Percentiles rank a stretch among this genome's conserved stretches.
Conservation (phyloP, 2,797 vertebrate species). For the Rhinatrema bivittatum region DNA sequence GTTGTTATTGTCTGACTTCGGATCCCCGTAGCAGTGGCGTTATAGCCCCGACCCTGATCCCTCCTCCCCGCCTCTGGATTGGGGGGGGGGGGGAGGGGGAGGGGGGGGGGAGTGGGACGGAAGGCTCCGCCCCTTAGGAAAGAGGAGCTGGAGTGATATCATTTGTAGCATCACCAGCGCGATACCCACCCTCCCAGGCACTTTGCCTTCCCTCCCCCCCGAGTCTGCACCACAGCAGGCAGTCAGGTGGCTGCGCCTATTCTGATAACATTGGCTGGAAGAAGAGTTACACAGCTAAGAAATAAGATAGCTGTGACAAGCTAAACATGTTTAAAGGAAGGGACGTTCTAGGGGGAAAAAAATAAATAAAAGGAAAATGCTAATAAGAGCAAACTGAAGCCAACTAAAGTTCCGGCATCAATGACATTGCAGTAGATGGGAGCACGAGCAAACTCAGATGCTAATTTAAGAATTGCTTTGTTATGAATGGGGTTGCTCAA, state of each 20-base stretch:
- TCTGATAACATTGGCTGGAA: slow-evolving; percentile 18
- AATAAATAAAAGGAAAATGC: too few species aligned
- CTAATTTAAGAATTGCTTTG: too few species aligned
- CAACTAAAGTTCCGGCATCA: slow-evolving; percentile 4
- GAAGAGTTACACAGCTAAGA: slow-evolving; percentile 15
- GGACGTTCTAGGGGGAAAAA: too few species aligned
- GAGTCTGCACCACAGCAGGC: slow-evolving; percentile 16
- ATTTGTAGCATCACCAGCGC: slow-evolving; percentile 7
- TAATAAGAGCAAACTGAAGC: too few species aligned
- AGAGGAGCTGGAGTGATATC: slow-evolving; percentile 21
- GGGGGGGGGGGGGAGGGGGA: slow-evolving; percentile 10
- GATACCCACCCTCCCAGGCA: neutral
- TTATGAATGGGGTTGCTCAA: too few species aligned
- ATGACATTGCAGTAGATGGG: slow-evolving; percentile 5
- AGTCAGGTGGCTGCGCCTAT: slow-evolving; percentile 23
- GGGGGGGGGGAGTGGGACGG: slow-evolving; percentile 10
- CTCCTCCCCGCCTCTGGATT: slow-evolving; percentile 19
- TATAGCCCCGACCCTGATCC: slow-evolving; percentile 32
- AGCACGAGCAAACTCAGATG: too few species aligned
- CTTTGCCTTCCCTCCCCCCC: slow-evolving; percentile 1
- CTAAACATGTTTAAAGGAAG: too few species aligned
- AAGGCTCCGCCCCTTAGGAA: slow-evolving; percentile 8
- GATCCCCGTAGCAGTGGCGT: slow-evolving; percentile 35
- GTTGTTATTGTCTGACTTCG: slow-evolving; percentile 47
- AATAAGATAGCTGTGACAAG: too few species aligned